Base-by-base conservation (phyloP, 2,113 vertebrate genomes). In the Natator depressus region DNA sequence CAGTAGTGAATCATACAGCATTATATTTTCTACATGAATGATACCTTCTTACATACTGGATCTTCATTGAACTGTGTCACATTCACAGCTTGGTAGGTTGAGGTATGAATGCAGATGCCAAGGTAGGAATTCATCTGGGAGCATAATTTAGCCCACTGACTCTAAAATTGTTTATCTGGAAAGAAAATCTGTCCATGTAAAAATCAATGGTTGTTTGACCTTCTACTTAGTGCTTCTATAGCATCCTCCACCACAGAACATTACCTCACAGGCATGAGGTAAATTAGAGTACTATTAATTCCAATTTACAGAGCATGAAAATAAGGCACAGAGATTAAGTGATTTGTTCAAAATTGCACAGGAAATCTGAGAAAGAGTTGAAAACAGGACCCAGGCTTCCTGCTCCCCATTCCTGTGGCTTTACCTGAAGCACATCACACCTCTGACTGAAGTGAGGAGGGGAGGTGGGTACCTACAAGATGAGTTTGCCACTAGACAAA, bases 241-340 rank as follows among this genome's bases (percentile, higher is more conserved):
- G 51, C 0, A 11, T 0, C 1, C 29, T 0, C 1, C 20, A 2
- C 0, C n/a, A 25, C 27, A 1, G 38, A 42, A 49, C 11, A 2
- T 2, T 2, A 0, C 1, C 6, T 1, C 2, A 19, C 53, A 46
- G 1, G 1, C 0, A 19, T 1, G 0, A 69, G 19, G 5, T 13
- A 8, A 38, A 0, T 0, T 6, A 16, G 5, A 12, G 35, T 0
- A 1, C 72, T 20, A 0, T 0, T 1, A 2, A 5, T 10, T 1
- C 25, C 80, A 19, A 8, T 38, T 27, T 1, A 4, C 0, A 2
- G 29, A 13, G 46, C 22, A 5, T 1, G 8, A 79, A 59, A 13
- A 10, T 19, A 3, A 9, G 12, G 49, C 0, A 6, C 1, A 50
- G 83, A 85, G 81, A 1, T 1, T 0, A 85, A 35, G 72, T 2